Evolutionary conservation across 2,113 vertebrate genomes (phyloP), one percentile per base, ranked within the genome.

Genomic region (Mixornis gularis): DNA sequence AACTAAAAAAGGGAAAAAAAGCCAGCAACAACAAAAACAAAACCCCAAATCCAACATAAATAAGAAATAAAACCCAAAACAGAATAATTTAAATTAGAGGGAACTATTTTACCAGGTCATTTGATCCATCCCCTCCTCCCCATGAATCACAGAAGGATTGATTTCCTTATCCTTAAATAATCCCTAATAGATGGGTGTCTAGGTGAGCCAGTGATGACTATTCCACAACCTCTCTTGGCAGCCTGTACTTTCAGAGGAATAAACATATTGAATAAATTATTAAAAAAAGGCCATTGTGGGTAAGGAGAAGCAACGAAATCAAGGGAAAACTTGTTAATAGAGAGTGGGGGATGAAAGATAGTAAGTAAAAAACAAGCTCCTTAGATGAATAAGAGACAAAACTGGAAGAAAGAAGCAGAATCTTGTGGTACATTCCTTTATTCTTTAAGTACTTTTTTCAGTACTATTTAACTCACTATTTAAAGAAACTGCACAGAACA

Each of bases 241-340:
- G 91, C 34, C 65, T 73, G 58, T 53, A 59, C 77, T 94, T 95
- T 90, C 70, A 92, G 83, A 90, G 89, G 62, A 94, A 95, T 92
- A 96, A 96, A 95, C 87, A 95, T 91, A 90, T 70, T 95, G 92
- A 93, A 93, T 91, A 95, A 90, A 96, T 92, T 95, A 95, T 96
- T 96, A 6, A 52, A 77, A 95, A 92, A 93, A 89, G 79, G 93
- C 93, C 81, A 88, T 30, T 5, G 5, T 79, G 85, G 92, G 65
- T 77, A 92, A 76, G 62, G 17, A 86, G 65, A 88, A 92, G 94
- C 94, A 95, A 95, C 92, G 84, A 96, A 96, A 94, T 87, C 40
- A 85, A 86, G 91, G 89, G 59, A 93, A 78, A 91, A 76, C 44
- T 60, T 85, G 76, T 91, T 92, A 91, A 87, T 83, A 90, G 5